Evolutionary conservation across 1,140 invertebrate species (phyloP), one percentile per base, ranked within the genome.

Genomic region (Tetraneura akinire): DNA sequence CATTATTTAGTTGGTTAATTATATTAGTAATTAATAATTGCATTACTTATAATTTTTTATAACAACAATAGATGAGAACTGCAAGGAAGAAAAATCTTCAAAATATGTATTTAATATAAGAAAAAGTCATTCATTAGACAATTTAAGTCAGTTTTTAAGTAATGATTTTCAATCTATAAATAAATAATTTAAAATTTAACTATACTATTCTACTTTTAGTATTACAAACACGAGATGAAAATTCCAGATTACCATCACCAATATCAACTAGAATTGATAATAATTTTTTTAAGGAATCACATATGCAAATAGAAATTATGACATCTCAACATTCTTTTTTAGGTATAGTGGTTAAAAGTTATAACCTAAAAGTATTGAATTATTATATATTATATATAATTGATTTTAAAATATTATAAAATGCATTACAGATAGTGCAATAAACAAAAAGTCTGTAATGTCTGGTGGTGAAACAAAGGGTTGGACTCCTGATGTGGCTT

Each of bases 401-500:
- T 18, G 3, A 37, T 37, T 37, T 32, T 62, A 16, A 29, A 14
- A 45, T 68, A 47, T 32, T n/a, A 29, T n/a, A 29, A n/a, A n/a
- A 49, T 3, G 4, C 32, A 18, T 11, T 57, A 49, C n/a, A 81
- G 81, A 80, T 68, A 60, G 68, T 62, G 68, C 42, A 51, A 53
- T 18, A 23, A 68, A 80, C 32, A 64, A 80, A 57, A 80, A 71
- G 49, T 83, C 83, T 29, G 93, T 97, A 11, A 92, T 96, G 87
- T 90, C 95, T 80, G 96, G 97, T 51, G 96, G 96, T 9, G 88
- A 89, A 5, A 90, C 94, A 1, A 89, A 92, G 71, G 96, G 96
- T 76, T 98, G 96, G 96, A 88, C 96, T 82, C 95, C 96, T 21
- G 96, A 97, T 85, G 95, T 96, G 29, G 95, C 96, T 18, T 94